phyloP scores from a whole-genome alignment of 2,113 vertebrate species.

The Salvator merianae region DNA sequence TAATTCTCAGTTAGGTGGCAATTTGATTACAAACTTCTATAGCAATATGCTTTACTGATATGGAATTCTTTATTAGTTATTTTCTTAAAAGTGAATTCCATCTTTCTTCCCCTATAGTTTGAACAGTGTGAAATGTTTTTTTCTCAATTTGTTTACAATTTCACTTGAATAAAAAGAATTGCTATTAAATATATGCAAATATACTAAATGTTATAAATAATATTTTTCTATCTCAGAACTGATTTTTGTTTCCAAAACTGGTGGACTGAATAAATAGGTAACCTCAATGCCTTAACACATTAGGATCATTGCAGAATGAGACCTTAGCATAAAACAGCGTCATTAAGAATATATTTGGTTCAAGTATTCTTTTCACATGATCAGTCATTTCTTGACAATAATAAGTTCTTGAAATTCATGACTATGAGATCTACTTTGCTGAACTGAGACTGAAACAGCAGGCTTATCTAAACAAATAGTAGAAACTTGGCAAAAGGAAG shows the following conservation, averaged over 20 bases:
- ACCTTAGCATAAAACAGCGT: background rate
- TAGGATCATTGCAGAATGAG: background rate
- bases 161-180: background rate
- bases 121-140: background rate
- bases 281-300: background rate
- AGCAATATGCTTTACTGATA: background rate
- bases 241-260: background rate
- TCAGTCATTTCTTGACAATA: background rate
- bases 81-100: background rate
- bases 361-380: background rate
- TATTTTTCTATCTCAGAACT: background rate
- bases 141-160: background rate
- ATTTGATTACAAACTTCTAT: background rate
- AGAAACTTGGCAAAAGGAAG: background rate
- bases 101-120: background rate
- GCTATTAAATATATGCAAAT: background rate
- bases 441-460: background rate
- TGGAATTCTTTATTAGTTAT: background rate
- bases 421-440: slow-evolving; percentile 4
- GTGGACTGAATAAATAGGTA: background rate
- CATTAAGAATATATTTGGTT: slow-evolving; percentile 1
- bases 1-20: no score
- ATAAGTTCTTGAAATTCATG: background rate
- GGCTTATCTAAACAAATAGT: slow-evolving; percentile 8
- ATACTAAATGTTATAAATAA: background rate